phyloP scores from a whole-genome alignment of 2,797 vertebrate genomes.

The Clarias platycephalus region DNA sequence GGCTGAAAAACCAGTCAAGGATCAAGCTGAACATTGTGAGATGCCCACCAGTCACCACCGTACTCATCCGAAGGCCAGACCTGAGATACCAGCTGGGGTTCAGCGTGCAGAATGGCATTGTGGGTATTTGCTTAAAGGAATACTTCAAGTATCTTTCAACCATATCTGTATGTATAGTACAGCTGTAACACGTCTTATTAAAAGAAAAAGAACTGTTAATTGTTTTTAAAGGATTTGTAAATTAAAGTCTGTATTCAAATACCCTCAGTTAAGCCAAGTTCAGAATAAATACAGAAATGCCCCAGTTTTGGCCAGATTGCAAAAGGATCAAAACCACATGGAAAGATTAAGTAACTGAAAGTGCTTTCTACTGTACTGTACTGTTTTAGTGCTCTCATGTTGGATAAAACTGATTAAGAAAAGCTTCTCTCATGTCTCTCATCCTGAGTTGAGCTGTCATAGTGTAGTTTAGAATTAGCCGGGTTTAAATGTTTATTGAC shows the following conservation, averaged over 20 bases:
- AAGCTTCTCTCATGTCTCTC: not conserved
- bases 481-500: not conserved
- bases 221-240: not conserved
- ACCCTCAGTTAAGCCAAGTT: not conserved
- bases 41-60: constrained; percentile 95
- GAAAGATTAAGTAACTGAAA: not conserved
- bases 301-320: not conserved
- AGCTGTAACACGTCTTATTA: not conserved
- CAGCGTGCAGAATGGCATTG: constrained; percentile 97
- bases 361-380: not conserved
- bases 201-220: not conserved
- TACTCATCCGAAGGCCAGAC: constrained; percentile 92
- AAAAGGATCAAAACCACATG: not conserved
- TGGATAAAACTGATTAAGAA: not conserved
- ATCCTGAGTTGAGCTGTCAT: not conserved
- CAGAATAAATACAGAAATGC: not conserved
- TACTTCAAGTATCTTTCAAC: not conserved
- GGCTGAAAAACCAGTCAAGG: constrained; percentile 89
- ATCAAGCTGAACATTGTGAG: constrained; percentile 94
- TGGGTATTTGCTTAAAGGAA: constrained; percentile 69
- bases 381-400: not conserved
- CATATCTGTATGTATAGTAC: not conserved
- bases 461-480: not conserved
- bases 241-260: not conserved
- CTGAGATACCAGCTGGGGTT: constrained; percentile 95